Conservation (phyloP, 2,113 vertebrate genomes). For the Caranx ignobilis region DNA sequence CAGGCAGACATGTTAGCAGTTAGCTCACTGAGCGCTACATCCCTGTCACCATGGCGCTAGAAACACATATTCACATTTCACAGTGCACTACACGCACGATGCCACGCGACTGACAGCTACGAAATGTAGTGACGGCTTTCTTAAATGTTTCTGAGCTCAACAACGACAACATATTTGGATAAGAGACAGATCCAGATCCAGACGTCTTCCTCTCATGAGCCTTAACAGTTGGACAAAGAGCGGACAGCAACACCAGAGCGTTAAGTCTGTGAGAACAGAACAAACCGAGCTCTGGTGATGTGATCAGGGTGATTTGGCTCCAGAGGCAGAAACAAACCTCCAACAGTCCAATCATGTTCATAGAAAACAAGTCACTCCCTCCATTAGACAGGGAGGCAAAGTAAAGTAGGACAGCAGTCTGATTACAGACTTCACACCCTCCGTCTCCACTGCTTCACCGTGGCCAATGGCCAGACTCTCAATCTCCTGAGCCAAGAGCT, state of each 20-base stretch:
- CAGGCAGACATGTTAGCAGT: not conserved
- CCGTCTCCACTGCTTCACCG: conserved; percentile 16
- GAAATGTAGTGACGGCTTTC: too few relatives aligned
- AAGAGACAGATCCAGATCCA: too few relatives aligned
- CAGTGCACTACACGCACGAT: not conserved
- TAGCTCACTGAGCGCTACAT: not conserved
- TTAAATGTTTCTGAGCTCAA: too few relatives aligned
- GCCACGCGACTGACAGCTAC: not conserved
- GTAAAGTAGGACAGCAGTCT: conserved; percentile 34
- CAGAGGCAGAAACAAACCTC: not conserved
- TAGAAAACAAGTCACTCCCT: not conserved
- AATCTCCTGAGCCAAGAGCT: conserved; percentile 20
- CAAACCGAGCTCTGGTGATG: not conserved
- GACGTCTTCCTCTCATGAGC: not conserved
- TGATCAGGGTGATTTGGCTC: conserved; percentile 13
- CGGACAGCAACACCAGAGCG: conserved; percentile 16
- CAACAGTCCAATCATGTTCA: not conserved
- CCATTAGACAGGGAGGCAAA: not conserved
- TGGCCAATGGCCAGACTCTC: conserved; percentile 19
- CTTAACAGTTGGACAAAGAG: not conserved
- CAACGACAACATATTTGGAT: not conserved
- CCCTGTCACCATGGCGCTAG: too few relatives aligned
- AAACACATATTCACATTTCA: too few relatives aligned
- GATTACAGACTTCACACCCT: conserved; percentile 16
- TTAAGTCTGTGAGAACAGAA: conserved; percentile 10